Evolutionary conservation across 2,113 vertebrate species (phyloP), one percentile per base, ranked within the genome.

Genomic region (Chascanopsetta lugubris): DNA sequence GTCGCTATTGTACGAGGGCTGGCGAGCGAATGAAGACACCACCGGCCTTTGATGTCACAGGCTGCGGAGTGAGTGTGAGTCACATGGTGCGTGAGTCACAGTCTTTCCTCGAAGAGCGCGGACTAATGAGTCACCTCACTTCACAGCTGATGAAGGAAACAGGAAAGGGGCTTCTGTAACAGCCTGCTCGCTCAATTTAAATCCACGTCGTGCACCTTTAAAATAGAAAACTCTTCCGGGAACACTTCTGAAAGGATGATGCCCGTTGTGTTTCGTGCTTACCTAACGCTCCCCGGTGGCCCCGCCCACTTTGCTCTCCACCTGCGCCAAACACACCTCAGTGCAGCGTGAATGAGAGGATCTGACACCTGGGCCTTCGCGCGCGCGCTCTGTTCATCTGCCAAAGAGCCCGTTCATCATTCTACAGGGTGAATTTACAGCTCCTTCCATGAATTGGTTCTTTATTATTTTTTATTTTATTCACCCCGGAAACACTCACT

Each of bases 341-440:
- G 17, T 42, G 38, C 38, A 42, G 38, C 63, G 11, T 54, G 61
- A 79, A 61, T 59, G 40, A 76, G 69, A 71, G 59, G 54, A 26
- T 29, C 77, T 50, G 13, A 9, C 75, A 85, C 77, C 79, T 4
- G 85, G 71, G 70, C 17, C 43, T 71, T 75, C 58, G 69, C 48
- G 64, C 76, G 46, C 47, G 21, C 30, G 36, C 75, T 50, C 50
- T 61, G 69, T 81, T 79, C 46, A 81, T 72, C 76, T 73, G 60
- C 72, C 57, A 61, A 73, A 82, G 53, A 61, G 5, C 36, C 75
- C 30, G 49, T 74, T 83, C 69, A 61, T 68, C 69, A 64, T 69
- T 80, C 29, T 24, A 21, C 5, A 2, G 62, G 43, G 64, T 50
- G 55, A 25, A 34, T 65, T 59, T 55, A 66, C 56, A 69, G 60